Evolutionary conservation across 2,113 vertebrate genomes (phyloP).

Genomic region (Albula goreensis): DNA sequence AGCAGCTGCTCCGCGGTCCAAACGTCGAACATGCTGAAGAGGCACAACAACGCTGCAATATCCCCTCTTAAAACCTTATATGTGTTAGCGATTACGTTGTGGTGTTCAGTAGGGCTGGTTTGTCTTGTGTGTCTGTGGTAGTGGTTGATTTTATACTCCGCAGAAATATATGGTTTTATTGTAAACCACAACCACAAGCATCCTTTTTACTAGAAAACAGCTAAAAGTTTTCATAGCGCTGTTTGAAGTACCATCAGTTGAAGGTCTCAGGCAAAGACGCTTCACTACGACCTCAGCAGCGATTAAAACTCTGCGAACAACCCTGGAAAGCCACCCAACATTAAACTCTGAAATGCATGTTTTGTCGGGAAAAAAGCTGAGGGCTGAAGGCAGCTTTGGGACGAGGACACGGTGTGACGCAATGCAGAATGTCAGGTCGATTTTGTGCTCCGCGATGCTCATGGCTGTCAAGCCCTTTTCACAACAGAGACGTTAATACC

Average conservation of each 20-base stretch:
- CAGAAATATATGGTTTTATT: not conserved
- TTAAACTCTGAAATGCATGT: slow-evolving; percentile 1
- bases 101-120: not conserved
- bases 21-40: too few relatives aligned
- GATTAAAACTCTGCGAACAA: not conserved
- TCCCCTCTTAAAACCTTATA: not conserved
- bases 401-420: slow-evolving; percentile 16
- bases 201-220: not conserved
- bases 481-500: slow-evolving; percentile 26
- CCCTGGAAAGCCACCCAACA: not conserved
- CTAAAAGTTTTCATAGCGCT: not conserved
- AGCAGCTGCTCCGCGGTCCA: too few relatives aligned
- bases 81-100: not conserved
- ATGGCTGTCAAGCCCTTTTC: slow-evolving; percentile 32
- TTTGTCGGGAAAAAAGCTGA: not conserved
- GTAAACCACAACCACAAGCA: not conserved
- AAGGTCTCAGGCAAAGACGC: not conserved
- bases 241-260: not conserved
- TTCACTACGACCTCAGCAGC: not conserved
- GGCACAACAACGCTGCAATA: not conserved
- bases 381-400: not conserved
- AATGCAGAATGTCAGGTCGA: not conserved
- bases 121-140: not conserved
- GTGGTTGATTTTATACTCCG: not conserved
- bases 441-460: slow-evolving; percentile 23